phyloP scores from a whole-genome alignment of 2,113 vertebrate genomes.

The Geococcyx californianus region DNA sequence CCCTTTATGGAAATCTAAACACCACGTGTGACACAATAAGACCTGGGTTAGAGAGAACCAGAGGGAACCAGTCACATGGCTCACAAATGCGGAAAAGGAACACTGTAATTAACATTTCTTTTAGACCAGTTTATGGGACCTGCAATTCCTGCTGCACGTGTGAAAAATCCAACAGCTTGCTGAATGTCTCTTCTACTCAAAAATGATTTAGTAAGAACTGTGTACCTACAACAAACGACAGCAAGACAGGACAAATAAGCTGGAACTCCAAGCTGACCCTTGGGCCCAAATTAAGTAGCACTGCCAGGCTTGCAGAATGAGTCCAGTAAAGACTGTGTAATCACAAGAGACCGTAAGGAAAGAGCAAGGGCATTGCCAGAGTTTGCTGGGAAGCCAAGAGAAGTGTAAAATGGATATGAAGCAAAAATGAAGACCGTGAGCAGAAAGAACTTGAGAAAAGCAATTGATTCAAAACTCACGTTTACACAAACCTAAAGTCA shows the following conservation, averaged over 20 bases:
- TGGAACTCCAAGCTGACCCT: background rate
- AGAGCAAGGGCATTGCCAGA: background rate
- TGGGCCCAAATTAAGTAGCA: background rate
- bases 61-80: background rate
- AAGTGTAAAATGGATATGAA: background rate
- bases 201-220: background rate
- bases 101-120: background rate
- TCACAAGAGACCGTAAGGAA: background rate
- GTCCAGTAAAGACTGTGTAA: background rate
- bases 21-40: background rate
- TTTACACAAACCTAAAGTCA: background rate
- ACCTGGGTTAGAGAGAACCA: background rate
- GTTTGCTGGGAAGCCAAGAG: background rate
- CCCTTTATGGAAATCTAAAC: background rate
- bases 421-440: background rate
- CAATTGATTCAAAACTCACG: background rate
- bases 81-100: background rate
- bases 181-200: background rate
- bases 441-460: background rate
- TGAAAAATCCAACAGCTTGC: background rate
- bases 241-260: background rate
- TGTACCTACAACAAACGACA: background rate
- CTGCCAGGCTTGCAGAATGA: background rate
- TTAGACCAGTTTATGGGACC: background rate
- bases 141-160: background rate